Conservation (phyloP, 2,888 invertebrate genomes). For the Lochmaea capreae region DNA sequence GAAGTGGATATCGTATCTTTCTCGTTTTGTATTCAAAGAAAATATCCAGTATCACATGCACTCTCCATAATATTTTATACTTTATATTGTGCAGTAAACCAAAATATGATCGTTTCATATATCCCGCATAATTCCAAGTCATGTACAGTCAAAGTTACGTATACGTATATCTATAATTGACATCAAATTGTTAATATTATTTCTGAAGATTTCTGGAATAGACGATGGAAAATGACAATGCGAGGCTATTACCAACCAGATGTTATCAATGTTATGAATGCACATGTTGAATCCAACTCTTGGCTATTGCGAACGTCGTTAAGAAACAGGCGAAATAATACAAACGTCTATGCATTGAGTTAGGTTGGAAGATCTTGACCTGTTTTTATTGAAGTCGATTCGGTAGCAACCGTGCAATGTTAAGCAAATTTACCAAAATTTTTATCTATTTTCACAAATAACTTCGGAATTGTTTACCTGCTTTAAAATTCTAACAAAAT, state of each 20-base stretch:
- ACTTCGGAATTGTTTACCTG: too few relatives aligned
- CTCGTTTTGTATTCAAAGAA: too few relatives aligned
- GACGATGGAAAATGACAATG: conserved; percentile 38
- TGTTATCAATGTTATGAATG: conserved; percentile 31
- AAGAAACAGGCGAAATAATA: not conserved
- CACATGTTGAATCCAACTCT: conserved; percentile 12
- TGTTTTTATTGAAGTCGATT: not conserved
- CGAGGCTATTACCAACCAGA: conserved; percentile 37
- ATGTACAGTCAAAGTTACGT: conserved; percentile 19
- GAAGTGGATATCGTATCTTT: too few relatives aligned
- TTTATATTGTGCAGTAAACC: not conserved
- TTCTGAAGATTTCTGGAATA: conserved; percentile 20
- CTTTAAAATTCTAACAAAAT: too few relatives aligned
- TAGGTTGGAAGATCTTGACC: not conserved
- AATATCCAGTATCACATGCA: too few relatives aligned
- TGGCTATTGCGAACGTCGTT: not conserved
- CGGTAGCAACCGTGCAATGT: too few relatives aligned
- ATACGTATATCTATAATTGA: conserved; percentile 48
- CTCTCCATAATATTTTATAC: not conserved
- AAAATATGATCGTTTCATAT: not conserved
- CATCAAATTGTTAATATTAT: conserved; percentile 48
- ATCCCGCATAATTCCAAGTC: not conserved
- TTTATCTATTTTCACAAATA: too few relatives aligned
- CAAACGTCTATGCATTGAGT: not conserved
- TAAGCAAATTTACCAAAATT: too few relatives aligned